phyloP scores from a whole-genome alignment of 2,888 invertebrate genomes.

The Leptopilina myrica region DNA sequence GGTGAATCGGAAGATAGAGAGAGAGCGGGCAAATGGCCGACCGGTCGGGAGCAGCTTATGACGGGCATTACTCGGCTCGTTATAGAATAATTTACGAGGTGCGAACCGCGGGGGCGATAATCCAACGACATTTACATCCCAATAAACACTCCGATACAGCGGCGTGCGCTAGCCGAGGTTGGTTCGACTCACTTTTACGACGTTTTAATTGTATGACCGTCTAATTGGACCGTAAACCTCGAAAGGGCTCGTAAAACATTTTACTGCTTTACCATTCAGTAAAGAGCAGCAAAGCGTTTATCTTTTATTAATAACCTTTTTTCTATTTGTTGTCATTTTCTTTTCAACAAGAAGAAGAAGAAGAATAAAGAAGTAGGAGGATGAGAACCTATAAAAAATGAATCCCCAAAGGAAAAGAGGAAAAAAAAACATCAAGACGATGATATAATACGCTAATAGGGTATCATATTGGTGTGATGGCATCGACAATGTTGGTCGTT shows the following conservation, averaged over 20 bases:
- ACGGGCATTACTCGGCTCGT: slow-evolving; percentile 76
- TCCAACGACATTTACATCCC: slow-evolving; percentile 77
- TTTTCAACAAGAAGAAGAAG: background rate
- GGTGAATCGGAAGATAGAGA: slow-evolving; percentile 46
- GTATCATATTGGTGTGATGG: slow-evolving; percentile 22
- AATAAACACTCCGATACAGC: slow-evolving; percentile 73
- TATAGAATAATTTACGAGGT: slow-evolving; percentile 77
- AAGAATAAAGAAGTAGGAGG: background rate
- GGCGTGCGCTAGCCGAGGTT: slow-evolving; percentile 56
- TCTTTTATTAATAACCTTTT: slow-evolving; percentile 49
- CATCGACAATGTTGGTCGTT: slow-evolving; percentile 78
- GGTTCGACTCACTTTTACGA: slow-evolving; percentile 69
- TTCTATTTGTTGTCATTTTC: slow-evolving; percentile 11
- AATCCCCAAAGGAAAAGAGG: background rate
- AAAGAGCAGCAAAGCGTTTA: slow-evolving; percentile 49
- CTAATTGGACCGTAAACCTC: slow-evolving; percentile 73
- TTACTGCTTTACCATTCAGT: slow-evolving; percentile 61
- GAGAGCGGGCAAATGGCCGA: slow-evolving; percentile 65
- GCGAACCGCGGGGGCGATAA: slow-evolving; percentile 76
- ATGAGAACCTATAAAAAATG: background rate
- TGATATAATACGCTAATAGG: slow-evolving; percentile 18
- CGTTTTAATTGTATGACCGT: slow-evolving; percentile 72
- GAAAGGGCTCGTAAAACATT: slow-evolving; percentile 68
- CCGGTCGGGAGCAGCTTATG: slow-evolving; percentile 72
- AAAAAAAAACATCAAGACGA: background rate